Conservation (phyloP, 2,888 invertebrate species). For the Epinotia brunnichana region DNA sequence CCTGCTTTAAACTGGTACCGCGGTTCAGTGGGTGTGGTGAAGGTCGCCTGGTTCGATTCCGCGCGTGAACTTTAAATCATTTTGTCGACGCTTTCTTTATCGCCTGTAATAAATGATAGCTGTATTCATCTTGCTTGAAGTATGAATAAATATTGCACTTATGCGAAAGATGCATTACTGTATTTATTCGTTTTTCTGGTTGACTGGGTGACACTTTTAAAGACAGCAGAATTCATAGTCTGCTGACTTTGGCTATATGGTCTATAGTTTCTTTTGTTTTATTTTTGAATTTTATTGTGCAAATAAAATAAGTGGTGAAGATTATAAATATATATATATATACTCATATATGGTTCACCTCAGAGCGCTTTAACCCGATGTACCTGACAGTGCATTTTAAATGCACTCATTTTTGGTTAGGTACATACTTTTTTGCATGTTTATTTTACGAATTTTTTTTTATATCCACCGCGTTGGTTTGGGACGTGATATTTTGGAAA, state of each 20-base stretch:
- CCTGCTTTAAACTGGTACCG: slow-evolving; percentile 63
- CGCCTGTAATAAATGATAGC: slow-evolving; percentile 26
- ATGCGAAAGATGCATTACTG: slow-evolving; percentile 43
- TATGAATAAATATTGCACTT: slow-evolving; percentile 41
- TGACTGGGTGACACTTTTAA: background rate
- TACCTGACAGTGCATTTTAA: too few relatives aligned
- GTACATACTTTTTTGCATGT: too few relatives aligned
- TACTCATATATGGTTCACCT: too few relatives aligned
- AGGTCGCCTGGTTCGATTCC: slow-evolving; percentile 67
- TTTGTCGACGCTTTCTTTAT: slow-evolving; percentile 46
- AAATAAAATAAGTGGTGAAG: background rate
- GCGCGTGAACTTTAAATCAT: slow-evolving; percentile 53
- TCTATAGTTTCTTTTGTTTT: background rate
- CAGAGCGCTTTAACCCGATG: too few relatives aligned
- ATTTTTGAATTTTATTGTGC: background rate
- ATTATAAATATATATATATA: too few relatives aligned
- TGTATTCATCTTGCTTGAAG: slow-evolving; percentile 26
- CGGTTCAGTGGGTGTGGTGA: slow-evolving; percentile 72
- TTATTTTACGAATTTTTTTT: too few relatives aligned
- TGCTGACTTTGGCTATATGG: background rate
- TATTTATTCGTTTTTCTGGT: slow-evolving; percentile 34
- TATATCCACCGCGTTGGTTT: too few relatives aligned
- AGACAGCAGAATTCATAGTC: background rate
- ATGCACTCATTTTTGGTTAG: too few relatives aligned
- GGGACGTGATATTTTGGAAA: too few relatives aligned